Base-by-base conservation (phyloP, 2,888 invertebrate genomes). In the Synanthedon tipuliformis region DNA sequence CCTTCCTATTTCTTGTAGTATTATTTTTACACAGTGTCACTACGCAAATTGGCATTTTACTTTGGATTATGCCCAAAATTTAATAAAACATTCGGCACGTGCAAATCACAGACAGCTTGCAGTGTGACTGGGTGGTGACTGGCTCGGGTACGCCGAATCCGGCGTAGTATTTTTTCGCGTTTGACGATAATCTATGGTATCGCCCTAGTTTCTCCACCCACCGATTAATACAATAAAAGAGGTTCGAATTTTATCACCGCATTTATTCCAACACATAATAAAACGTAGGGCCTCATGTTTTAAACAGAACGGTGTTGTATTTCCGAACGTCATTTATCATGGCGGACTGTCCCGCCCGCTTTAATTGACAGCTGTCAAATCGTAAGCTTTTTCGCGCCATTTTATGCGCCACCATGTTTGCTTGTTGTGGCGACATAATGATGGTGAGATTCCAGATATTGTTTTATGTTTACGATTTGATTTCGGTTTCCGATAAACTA, bases 331-430 rank as follows among this genome's bases (percentile, higher is more conserved):
- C 51, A 64, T 75, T 73, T 75, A 68, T 81, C 78, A 77, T 63
- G 55, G 58, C 58, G 57, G 57, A 57, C 63, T 70, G 68, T 68
- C 61, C 68, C 70, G 65, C 66, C 66, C 60, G 58, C 68, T 69
- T 64, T 85, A 87, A 87, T 87, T 87, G 86, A 87, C 86, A 87
- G 79, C 75, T 86, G 85, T 86, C 86, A 86, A 80, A 81, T 70
- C 62, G 68, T 60, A 62, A 62, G 65, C 66, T 66, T 68, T 73
- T 79, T 81, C 81, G 77, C 81, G 80, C 80, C 80, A 68, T 77
- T 78, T 75, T 73, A 62, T 63, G 62, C 65, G 68, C 61, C 66
- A 65, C 64, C 65, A 64, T 65, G 57, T 58, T 61, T 60, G 64
- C 59, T 55, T 58, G 61, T 60, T 56, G 48, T 41, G 48, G 41